Evolutionary conservation across 92 coral and sea anemone species (phyloP), one percentile per base, ranked within the genome.

Genomic region (Siderastrea radians): DNA sequence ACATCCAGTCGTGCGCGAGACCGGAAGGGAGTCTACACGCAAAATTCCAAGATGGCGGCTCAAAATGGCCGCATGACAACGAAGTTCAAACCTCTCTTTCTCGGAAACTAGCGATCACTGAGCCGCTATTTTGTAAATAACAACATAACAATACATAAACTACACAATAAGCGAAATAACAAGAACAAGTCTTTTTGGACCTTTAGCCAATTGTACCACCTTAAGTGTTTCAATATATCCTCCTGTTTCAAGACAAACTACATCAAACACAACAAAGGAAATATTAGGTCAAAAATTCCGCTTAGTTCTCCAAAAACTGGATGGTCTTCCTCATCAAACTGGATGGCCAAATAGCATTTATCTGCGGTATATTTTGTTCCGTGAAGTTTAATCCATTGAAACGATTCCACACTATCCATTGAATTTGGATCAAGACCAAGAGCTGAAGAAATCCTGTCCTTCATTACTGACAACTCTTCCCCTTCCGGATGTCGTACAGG

Each of bases 301-400:
- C 74, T 15, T 16, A 81, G 50, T 81, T 81, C 62, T 8, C 75
- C 90, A 86, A 86, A 86, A 67, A 66, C 16, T 14, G 85, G 83
- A 17, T 52, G 15, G 3, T 73, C 90, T 68, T 72, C 61, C 2
- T 7, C 74, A 46, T 55, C 49, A 49, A 68, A 50, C 17, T 70
- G 71, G 6, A 70, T 52, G 10, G 81, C 75, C 54, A 87, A 66
- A 19, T 68, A 61, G 57, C 90, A 87, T n/a, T 87, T 65, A 4
- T 87, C 14, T 50, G 43, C 12, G 14, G 55, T 67, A 79, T 87
- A 79, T 64, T 87, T 87, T 15, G 90, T 68, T 2, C 85, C 90
- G 69, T 68, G 63, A 6, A 43, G 17, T 16, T 38, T 52, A 45
- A 87, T 26, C 85, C 90, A 87, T 14, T 67, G 68, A 26, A 74